These are phyloP conservation scores for Eciton burchellii DNA, from an alignment of 1,140 invertebrate species.

Conservation along the genomic window DNA sequence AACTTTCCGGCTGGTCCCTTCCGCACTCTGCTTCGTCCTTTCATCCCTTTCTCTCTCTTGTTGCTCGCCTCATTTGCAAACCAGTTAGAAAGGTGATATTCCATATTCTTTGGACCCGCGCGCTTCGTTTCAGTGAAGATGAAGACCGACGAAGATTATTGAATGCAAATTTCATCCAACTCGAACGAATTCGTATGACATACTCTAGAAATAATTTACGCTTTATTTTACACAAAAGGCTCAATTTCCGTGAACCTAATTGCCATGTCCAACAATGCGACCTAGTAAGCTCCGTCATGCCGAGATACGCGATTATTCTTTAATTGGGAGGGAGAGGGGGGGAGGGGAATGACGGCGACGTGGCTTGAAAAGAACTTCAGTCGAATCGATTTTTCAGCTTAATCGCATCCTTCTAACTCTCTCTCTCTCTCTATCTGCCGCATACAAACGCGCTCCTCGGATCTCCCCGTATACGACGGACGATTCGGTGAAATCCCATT, in stretches of 20 bases:
- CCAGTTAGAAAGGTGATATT: constrained; percentile 25
- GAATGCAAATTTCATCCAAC: background rate
- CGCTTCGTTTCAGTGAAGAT: background rate
- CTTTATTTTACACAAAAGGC: background rate
- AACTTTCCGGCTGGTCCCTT: constrained; percentile 4
- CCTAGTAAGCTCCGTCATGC: background rate
- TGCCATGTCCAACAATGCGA: background rate
- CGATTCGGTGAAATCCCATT: constrained; percentile 65
- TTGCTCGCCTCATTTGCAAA: background rate
- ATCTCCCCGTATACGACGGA: constrained; percentile 48
- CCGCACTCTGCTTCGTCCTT: background rate
- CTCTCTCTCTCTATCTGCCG: background rate
- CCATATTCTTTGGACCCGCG: background rate
- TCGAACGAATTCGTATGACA: background rate
- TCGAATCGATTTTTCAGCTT: constrained; percentile 57
- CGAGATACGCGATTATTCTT: background rate
- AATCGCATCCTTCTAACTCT: too few species aligned
- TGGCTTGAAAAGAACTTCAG: constrained; percentile 22
- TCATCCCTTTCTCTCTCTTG: background rate
- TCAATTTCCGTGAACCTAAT: background rate
- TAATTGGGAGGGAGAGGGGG: too few species aligned
- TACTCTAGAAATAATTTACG: background rate
- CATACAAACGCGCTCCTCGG: constrained; percentile 63
- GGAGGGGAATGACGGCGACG: constrained; percentile 24
- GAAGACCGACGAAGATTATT: constrained; percentile 7